Evolutionary conservation across 2,797 vertebrate genomes (phyloP).

Genomic region (Alca torda): DNA sequence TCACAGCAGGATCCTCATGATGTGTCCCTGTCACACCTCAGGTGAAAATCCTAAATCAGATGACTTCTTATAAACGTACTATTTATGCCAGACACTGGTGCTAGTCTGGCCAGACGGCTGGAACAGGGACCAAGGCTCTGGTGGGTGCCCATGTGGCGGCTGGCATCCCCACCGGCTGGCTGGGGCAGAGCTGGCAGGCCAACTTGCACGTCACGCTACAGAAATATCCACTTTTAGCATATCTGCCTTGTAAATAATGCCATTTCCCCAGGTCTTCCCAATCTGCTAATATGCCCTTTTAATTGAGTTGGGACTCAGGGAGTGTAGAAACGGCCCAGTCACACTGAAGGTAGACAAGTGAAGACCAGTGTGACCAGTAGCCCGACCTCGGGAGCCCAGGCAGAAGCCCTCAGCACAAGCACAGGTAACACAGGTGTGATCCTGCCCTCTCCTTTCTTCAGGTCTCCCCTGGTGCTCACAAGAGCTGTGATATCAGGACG

Average conservation of each 20-base stretch:
- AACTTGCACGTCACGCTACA: neutral
- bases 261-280: neutral
- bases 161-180: neutral
- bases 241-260: neutral
- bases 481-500: neutral
- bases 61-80: neutral
- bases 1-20: neutral
- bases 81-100: neutral
- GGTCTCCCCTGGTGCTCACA: neutral
- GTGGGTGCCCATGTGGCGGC: accelerated
- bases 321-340: neutral
- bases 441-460: neutral
- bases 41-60: neutral
- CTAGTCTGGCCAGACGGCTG: neutral
- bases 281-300: neutral
- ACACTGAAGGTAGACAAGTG: neutral
- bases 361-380: neutral
- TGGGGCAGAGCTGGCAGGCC: neutral
- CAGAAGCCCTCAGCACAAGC: neutral
- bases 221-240: neutral
- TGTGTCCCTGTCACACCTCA: neutral
- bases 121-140: neutral
- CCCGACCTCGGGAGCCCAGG: neutral
- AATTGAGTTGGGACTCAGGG: neutral
- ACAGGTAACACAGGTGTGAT: neutral